These are phyloP conservation scores for Drosophila leonis DNA, from an alignment of 2,888 invertebrate genomes.

Conservation along the genomic window DNA sequence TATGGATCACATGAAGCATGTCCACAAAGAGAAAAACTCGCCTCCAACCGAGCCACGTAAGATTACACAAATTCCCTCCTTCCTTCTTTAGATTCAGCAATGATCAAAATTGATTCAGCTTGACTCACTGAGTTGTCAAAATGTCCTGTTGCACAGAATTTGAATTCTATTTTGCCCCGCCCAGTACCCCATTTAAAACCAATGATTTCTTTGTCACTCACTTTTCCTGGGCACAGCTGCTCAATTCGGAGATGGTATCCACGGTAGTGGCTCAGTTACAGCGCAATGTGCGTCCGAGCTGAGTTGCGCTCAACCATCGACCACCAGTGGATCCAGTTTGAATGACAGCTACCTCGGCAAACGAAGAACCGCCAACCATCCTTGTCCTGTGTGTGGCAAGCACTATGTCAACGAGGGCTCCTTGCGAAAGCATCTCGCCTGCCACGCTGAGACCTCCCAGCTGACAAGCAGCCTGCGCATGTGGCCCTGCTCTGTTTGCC, in stretches of 20 bases:
- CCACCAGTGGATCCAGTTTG: slow-evolving; percentile 70
- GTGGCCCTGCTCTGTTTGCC: slow-evolving; percentile 98
- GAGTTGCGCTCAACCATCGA: slow-evolving; percentile 74
- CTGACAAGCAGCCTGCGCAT: slow-evolving; percentile 94
- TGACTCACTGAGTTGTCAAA: neutral
- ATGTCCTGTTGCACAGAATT: neutral
- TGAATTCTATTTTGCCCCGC: too few species aligned
- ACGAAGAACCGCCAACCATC: slow-evolving; percentile 96
- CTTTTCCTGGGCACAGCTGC: slow-evolving; percentile 14
- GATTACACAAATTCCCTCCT: neutral
- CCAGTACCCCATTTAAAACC: too few species aligned
- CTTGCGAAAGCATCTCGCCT: slow-evolving; percentile 95
- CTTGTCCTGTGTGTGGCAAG: slow-evolving; percentile 97
- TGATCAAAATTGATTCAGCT: neutral
- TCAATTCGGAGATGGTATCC: slow-evolving; percentile 57
- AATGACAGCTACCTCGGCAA: slow-evolving; percentile 95
- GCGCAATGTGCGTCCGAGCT: slow-evolving; percentile 66
- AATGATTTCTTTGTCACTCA: too few species aligned
- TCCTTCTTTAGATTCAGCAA: neutral
- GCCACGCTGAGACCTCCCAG: slow-evolving; percentile 96
- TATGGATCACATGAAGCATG: slow-evolving; percentile 98
- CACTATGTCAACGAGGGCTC: slow-evolving; percentile 98
- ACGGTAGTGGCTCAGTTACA: slow-evolving; percentile 32
- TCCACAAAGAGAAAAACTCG: slow-evolving; percentile 93
- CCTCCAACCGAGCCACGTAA: slow-evolving; percentile 54